Base-by-base conservation (phyloP, 2,797 vertebrate genomes). In the Muscicapa comitata region DNA sequence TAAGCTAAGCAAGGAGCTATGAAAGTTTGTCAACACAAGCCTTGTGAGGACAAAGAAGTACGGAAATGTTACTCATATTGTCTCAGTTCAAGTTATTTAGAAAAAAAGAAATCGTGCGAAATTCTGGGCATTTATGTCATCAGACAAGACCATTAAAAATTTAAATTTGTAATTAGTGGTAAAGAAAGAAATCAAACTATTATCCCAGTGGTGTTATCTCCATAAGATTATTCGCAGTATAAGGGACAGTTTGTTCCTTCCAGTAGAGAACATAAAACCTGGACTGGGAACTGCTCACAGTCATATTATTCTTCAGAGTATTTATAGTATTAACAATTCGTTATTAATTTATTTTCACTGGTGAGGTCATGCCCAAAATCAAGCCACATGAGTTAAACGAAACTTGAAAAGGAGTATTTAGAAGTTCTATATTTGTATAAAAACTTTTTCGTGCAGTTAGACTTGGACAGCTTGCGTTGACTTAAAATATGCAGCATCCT, bases 371-470 rank as follows among this genome's bases (percentile, higher is more conserved):
- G 37, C 26, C 28, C 53, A 67, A 93, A 88, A 88, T 67, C 79
- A 90, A 88, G 40, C 37, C 37, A 63, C 18, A 23, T 6, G 48
- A 88, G 62, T 82, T 48, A 92, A 82, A 82, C 21, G 21, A 68
- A 75, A 50, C 50, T 82, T 28, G 13, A 78, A 90, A 82, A 90
- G 25, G 48, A 78, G 48, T 42, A 85, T 55, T 89, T 77, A 50
- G 45, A 93, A 80, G n/a, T 71, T 80, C 76, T 58, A 0, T 79
- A 83, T 80, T 94, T 90, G 68, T 72, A 42, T 73, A 77, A 90
- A 72, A 91, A 48, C 12, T 19, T 62, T 15, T 47, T n/a, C 28
- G 15, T 48, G 61, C 31, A 70, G 62, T 71, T 85, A 81, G 84
- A 89, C 74, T 86, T 74, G 43, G 40, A 62, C 43, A 80, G 40